Evolutionary conservation across 2,888 invertebrate genomes (phyloP), one percentile per base, ranked within the genome.

Genomic region (Tetragnatha montana): DNA sequence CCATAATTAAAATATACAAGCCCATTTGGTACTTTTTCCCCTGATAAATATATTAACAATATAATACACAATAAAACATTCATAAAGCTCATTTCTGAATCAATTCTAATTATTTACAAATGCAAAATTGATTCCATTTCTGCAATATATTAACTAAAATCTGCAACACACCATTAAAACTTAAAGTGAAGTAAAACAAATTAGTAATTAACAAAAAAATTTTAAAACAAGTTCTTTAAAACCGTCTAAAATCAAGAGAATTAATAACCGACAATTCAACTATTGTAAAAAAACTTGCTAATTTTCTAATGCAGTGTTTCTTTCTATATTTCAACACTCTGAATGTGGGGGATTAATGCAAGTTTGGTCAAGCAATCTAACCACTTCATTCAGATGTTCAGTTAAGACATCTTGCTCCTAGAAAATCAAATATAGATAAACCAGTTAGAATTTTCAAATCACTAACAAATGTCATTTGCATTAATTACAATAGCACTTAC

Each of bases 391-490:
- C 21, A 89, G 75, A 50, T 89, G 89, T 70, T 76, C 89, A 14
- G 81, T 80, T 75, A 89, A 78, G 70, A 85, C 84, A 89, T 89
- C 89, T 60, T 85, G 89, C 47, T 85, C 89, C 89, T 89, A 68
- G 10, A 79, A 73, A 14, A 84, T 22, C 49, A 78, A 83, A 12
- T 22, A 47, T 47, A 12, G 6, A 49, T 14, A 22, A n/a, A 68
- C 47, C 35, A 4, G 4, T 35, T 4, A 47, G 0, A 70, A n/a
- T 10, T 47, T 10, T 35, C n/a, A 69, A 70, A 47, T 21, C 8
- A 69, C 14, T 10, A 70, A 17, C 35, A 68, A 35, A 47, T n/a
- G 19, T 10, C 6, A 17, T 21, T 78, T 17, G 51, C 50, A 51
- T 8, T n/a, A 78, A 22, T 51, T 35, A 17, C 14, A 6, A 17